Evolutionary conservation across 1,140 invertebrate genomes (phyloP).

Genomic region (Heliconius melpomene): DNA sequence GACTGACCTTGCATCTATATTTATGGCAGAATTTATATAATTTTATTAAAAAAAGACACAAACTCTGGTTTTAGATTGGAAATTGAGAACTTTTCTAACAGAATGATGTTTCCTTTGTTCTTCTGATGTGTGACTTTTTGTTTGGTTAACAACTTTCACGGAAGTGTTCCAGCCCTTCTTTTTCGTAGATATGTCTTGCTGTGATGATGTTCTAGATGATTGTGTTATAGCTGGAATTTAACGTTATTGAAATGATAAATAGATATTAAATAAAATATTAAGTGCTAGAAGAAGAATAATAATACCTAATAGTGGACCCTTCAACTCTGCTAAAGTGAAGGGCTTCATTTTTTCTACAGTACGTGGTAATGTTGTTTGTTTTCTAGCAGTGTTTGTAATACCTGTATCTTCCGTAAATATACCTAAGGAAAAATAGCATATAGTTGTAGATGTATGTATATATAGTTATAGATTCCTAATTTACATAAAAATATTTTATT

Average conservation of each 20-base stretch:
- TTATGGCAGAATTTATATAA: background rate
- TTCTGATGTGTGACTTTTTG: slow-evolving; percentile 54
- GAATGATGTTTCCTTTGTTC: slow-evolving; percentile 53
- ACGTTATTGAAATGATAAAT: background rate
- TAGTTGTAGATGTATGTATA: background rate
- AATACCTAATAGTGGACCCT: slow-evolving; percentile 52
- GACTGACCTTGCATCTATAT: too few species aligned
- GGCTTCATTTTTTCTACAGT: slow-evolving; percentile 61
- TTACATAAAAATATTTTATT: background rate
- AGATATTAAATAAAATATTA: background rate
- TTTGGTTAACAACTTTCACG: slow-evolving; percentile 62
- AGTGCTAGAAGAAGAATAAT: background rate
- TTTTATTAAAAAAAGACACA: background rate
- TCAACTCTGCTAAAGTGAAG: slow-evolving; percentile 63
- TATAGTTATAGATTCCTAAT: background rate
- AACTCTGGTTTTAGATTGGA: slow-evolving; percentile 58
- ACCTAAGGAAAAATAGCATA: slow-evolving; percentile 34
- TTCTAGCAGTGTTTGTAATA: slow-evolving; percentile 49
- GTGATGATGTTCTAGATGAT: slow-evolving; percentile 45
- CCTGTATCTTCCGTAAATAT: slow-evolving; percentile 57
- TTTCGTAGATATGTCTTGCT: slow-evolving; percentile 45
- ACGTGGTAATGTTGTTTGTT: slow-evolving; percentile 47
- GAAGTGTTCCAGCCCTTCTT: slow-evolving; percentile 70
- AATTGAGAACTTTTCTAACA: slow-evolving; percentile 66
- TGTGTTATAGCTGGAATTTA: slow-evolving; percentile 52